phyloP scores from a whole-genome alignment of 53 echinoderm and acorn worm genomes.

The Pentamera pediparva region DNA sequence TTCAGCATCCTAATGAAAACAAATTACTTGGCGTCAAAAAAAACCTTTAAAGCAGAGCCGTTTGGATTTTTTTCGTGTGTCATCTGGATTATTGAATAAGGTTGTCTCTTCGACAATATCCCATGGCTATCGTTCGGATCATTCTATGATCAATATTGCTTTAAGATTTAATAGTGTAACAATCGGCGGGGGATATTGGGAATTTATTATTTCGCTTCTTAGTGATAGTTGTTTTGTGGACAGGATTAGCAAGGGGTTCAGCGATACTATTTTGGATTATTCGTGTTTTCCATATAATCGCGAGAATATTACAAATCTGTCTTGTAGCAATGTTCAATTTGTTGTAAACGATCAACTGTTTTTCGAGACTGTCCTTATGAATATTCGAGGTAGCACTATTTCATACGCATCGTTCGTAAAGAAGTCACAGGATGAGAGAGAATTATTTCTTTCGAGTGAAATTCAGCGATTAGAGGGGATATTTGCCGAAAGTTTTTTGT shows the following conservation, averaged over 20 bases:
- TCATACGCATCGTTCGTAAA: neutral
- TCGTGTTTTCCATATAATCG: too few relatives aligned
- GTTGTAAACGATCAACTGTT: neutral
- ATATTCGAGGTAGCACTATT: neutral
- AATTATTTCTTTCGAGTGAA: neutral
- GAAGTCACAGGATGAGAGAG: neutral
- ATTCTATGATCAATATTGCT: neutral
- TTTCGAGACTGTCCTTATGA: neutral
- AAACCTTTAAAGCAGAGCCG: conserved; percentile 5
- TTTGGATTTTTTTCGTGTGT: conserved; percentile 8
- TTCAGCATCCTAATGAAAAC: neutral
- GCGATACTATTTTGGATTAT: too few relatives aligned
- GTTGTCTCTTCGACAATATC: neutral
- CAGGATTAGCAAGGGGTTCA: too few relatives aligned
- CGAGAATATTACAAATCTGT: too few relatives aligned
- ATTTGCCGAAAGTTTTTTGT: neutral
- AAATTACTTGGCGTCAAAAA: conserved; percentile 5
- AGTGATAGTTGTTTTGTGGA: too few relatives aligned
- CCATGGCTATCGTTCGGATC: conserved; percentile 16
- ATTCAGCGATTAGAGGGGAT: neutral
- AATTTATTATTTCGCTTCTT: conserved; percentile 5
- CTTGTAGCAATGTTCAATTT: too few relatives aligned
- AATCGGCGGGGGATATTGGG: neutral
- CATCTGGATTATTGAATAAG: neutral
- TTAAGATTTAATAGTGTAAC: neutral